Evolutionary conservation across 2,113 vertebrate genomes (phyloP).

Genomic region (Haemorhous mexicanus): DNA sequence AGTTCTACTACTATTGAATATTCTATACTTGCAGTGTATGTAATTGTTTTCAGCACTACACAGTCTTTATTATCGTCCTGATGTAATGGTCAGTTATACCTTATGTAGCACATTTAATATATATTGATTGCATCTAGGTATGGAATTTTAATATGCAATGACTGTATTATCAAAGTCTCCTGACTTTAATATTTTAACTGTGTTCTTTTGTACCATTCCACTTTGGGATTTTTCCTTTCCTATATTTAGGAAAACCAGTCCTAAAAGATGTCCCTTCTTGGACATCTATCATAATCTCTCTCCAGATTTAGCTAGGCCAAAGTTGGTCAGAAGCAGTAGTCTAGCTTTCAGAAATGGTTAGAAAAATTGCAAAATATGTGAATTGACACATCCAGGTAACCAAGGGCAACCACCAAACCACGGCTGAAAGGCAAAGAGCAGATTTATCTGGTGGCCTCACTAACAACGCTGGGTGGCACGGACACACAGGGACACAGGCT

Average conservation of each 20-base stretch:
- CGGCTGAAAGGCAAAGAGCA: accelerated
- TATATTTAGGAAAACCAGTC: not conserved
- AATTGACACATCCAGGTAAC: not conserved
- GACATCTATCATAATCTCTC: not conserved
- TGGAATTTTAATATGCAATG: not conserved
- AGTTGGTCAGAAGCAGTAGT: not conserved
- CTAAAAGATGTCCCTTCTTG: not conserved
- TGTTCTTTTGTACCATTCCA: not conserved
- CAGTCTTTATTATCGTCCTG: not conserved
- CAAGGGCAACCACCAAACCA: not conserved
- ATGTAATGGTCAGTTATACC: not conserved
- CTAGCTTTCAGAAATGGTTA: not conserved
- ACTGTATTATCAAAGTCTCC: not conserved
- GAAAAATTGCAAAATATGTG: not conserved
- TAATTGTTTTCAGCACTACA: not conserved
- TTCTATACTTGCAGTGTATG: not conserved
- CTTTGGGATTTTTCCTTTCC: not conserved
- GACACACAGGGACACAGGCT: not conserved
- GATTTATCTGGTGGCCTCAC: not conserved
- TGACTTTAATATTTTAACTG: not conserved
- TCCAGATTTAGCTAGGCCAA: not conserved
- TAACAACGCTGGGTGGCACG: accelerated
- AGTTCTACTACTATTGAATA: not conserved
- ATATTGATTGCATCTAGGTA: not conserved
- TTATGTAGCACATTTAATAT: not conserved